Percentiles rank a stretch among this genome's conserved stretches.
Conservation (phyloP, 2,888 invertebrate genomes). For the Drosophila greeni region DNA sequence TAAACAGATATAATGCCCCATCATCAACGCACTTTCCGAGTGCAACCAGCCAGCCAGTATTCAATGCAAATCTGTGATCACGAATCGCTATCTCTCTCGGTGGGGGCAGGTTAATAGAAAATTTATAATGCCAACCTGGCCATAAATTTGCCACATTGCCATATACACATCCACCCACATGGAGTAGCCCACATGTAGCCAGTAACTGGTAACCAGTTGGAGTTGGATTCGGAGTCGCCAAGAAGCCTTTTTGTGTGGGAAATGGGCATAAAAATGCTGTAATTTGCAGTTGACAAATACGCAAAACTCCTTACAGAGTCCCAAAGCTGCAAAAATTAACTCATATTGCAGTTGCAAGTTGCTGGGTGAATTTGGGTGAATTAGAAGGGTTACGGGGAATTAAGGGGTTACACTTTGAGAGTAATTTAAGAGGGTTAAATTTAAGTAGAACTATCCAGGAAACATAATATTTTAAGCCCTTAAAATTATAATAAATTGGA, state of each 20-base stretch:
- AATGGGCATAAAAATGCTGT: conserved; percentile 59
- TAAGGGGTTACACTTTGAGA: not conserved
- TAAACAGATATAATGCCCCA: conserved; percentile 74
- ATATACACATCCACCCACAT: conserved; percentile 62
- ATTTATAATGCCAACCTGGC: conserved; percentile 68
- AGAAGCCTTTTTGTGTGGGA: conserved; percentile 61
- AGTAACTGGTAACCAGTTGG: conserved; percentile 6
- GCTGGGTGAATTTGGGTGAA: not conserved
- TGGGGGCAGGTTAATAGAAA: conserved; percentile 68
- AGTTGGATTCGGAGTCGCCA: conserved; percentile 3
- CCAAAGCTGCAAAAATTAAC: conserved; percentile 62
- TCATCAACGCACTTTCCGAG: conserved; percentile 56
- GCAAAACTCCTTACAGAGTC: conserved; percentile 48
- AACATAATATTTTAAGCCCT: too few relatives aligned
- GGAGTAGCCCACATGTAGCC: conserved; percentile 29
- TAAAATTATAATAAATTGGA: not conserved
- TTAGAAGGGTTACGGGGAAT: not conserved
- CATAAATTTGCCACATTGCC: conserved; percentile 66
- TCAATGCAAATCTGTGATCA: conserved; percentile 67
- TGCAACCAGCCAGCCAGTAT: conserved; percentile 40
- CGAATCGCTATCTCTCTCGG: conserved; percentile 6
- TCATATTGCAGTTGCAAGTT: conserved; percentile 59
- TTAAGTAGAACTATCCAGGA: fast-evolving
- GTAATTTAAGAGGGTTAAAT: not conserved
- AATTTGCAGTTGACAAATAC: conserved; percentile 74